Conservation (phyloP, 2,113 vertebrate species). For the Mandrillus leucophaeus region DNA sequence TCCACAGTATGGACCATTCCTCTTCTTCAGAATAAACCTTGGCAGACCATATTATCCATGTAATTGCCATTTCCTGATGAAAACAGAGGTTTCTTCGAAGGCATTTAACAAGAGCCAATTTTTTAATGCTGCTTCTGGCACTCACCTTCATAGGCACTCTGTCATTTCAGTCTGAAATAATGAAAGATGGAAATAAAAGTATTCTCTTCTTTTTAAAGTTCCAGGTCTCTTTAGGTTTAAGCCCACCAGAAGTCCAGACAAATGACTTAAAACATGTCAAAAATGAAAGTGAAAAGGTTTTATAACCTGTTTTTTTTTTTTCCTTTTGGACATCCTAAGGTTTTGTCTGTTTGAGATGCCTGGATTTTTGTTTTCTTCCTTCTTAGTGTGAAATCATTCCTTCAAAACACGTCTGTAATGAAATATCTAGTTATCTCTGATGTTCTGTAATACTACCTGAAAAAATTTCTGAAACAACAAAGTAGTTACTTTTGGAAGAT, state of each 20-base stretch:
- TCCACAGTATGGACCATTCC: neutral
- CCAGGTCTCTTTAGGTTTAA: constrained; percentile 36
- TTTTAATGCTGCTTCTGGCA: constrained; percentile 65
- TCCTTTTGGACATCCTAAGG: neutral
- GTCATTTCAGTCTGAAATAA: constrained; percentile 66
- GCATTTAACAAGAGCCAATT: constrained; percentile 64
- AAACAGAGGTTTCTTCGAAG: constrained; percentile 76
- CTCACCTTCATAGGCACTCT: constrained; percentile 52
- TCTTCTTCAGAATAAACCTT: constrained; percentile 20
- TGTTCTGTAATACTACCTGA: neutral
- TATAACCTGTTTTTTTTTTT: neutral
- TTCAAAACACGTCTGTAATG: neutral
- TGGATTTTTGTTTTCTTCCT: neutral
- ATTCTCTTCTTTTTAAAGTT: neutral
- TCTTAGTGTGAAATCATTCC: constrained; percentile 17
- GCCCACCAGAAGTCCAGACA: constrained; percentile 37
- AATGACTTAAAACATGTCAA: constrained; percentile 36
- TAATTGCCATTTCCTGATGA: constrained; percentile 62
- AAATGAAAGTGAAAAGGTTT: constrained; percentile 34
- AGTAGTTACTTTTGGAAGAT: neutral
- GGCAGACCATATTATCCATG: neutral
- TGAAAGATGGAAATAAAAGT: constrained; percentile 17
- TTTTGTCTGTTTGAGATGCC: constrained; percentile 15
- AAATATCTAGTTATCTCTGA: neutral
- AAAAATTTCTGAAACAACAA: neutral